A percentile compares a stretch with the other conserved stretches of the same genome.
Evolutionary conservation across 2,797 vertebrate species (phyloP).

Genomic region (Onychomys torridus): DNA sequence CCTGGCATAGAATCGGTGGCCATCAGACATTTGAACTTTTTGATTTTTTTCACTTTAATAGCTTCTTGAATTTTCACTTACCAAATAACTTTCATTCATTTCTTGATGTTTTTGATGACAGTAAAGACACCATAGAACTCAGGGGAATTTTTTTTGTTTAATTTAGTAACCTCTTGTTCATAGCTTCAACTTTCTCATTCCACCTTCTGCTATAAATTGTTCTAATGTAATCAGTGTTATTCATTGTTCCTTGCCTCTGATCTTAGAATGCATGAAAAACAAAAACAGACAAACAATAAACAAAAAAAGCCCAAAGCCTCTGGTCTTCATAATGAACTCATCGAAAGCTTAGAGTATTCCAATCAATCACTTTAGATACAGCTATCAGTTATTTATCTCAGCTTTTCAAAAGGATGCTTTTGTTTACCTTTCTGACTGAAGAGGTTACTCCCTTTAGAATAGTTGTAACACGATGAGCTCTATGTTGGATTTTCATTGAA

Average conservation of each 20-base stretch:
- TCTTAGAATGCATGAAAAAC: not conserved
- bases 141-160: not conserved
- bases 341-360: constrained; percentile 10
- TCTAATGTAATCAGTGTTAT: not conserved
- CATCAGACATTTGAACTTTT: not conserved
- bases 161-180: not conserved
- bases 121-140: not conserved
- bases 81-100: not conserved
- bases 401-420: not conserved
- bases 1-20: not conserved
- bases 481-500: constrained; percentile 54
- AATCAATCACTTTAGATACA: not conserved
- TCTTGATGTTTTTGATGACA: not conserved
- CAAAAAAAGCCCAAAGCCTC: not conserved
- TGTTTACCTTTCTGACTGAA: not conserved
- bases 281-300: not conserved
- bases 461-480: not conserved
- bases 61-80: not conserved
- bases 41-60: not conserved
- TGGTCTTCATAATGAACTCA: not conserved
- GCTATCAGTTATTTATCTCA: not conserved
- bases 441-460: not conserved
- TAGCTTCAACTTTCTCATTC: not conserved
- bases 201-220: not conserved
- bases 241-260: constrained; percentile 24